Evolutionary conservation across 2,797 vertebrate species (phyloP), one percentile per base, ranked within the genome.

Genomic region (Sebastiscus albofasciatus): DNA sequence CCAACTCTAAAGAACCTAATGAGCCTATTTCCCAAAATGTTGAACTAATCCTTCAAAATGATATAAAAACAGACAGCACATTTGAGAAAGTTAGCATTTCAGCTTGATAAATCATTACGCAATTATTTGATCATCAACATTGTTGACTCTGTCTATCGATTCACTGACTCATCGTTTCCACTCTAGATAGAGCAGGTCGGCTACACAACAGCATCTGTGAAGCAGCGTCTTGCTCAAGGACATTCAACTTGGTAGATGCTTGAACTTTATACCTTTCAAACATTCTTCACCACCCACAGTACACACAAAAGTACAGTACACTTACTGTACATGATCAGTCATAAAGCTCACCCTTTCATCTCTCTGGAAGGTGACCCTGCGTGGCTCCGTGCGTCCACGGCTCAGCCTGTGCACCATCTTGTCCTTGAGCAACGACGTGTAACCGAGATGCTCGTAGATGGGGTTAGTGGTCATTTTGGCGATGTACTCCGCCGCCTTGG

Each of bases 381-480:
- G 97, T 18, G 96, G 95, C 67, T 98, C 97, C 0, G 95, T 95
- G 90, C 95, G 97, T 6, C 95, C 94, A 31, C 96, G 96, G 93
- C 96, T 97, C 89, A 98, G 93, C 83, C 97, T 94, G 64, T 97
- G 95, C 86, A 96, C 97, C 68, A 97, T 97, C 87, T 98, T 99
- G 90, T 98, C 97, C 93, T 97, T 96, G 80, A 99, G 96, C 75
- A 98, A 93, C n/a, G 98, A 98, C 24, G 97, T 97, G 14, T 99
- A 99, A 70, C 98, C 98, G 14, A 99, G 96, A 84, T 99, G 98
- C 83, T 99, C 98, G 24, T 99, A 99, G 93, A 99, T 99, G 75
- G 99, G 98, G 90, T 99, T 99, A 8, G 97, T 99, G 81, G 98
- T 99, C 99, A 99, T 99, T 94, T 97, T 98, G 82, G 99, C 97